Conservation (phyloP, 2,888 invertebrate species). For the Aquatica leii region DNA sequence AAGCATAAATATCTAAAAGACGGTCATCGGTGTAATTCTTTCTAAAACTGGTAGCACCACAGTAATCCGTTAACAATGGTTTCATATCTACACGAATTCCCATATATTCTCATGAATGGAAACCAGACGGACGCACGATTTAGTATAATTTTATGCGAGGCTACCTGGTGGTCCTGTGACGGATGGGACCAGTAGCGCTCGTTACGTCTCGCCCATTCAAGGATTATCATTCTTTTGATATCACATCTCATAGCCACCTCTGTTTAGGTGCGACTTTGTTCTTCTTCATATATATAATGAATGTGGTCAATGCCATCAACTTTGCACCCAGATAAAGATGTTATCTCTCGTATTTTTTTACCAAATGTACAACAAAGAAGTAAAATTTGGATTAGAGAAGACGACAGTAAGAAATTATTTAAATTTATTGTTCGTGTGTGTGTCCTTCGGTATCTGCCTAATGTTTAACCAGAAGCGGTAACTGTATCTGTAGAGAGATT, state of each 20-base stretch:
- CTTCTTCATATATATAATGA: slow-evolving; percentile 23
- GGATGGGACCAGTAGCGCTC: slow-evolving; percentile 58
- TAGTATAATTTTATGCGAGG: slow-evolving; percentile 60
- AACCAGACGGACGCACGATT: slow-evolving; percentile 57
- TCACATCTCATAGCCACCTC: slow-evolving; percentile 51
- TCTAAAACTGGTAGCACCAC: slow-evolving; percentile 58
- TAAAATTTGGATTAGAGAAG: slow-evolving; percentile 26
- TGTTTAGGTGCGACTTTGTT: slow-evolving; percentile 38
- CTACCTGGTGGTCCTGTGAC: slow-evolving; percentile 60
- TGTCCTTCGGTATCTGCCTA: background rate
- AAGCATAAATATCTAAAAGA: slow-evolving; percentile 25
- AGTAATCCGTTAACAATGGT: slow-evolving; percentile 60
- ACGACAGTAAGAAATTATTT: background rate
- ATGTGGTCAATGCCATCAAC: slow-evolving; percentile 28
- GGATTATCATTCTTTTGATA: slow-evolving; percentile 58
- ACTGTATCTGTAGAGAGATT: slow-evolving; percentile 5
- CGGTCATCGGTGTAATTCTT: slow-evolving; percentile 26
- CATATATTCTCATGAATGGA: slow-evolving; percentile 59
- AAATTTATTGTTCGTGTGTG: slow-evolving; percentile 1
- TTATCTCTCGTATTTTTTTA: slow-evolving; percentile 19
- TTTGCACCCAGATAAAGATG: slow-evolving; percentile 26
- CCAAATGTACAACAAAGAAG: slow-evolving; percentile 17
- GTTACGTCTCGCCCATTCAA: slow-evolving; percentile 57
- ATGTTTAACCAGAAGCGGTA: slow-evolving; percentile 4
- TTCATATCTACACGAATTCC: slow-evolving; percentile 58